Percentiles rank a stretch among this genome's conserved stretches.
These are phyloP conservation scores for Callyntrura sp. DNA, from an alignment of 2,888 invertebrate genomes.

Conservation along the genomic window DNA sequence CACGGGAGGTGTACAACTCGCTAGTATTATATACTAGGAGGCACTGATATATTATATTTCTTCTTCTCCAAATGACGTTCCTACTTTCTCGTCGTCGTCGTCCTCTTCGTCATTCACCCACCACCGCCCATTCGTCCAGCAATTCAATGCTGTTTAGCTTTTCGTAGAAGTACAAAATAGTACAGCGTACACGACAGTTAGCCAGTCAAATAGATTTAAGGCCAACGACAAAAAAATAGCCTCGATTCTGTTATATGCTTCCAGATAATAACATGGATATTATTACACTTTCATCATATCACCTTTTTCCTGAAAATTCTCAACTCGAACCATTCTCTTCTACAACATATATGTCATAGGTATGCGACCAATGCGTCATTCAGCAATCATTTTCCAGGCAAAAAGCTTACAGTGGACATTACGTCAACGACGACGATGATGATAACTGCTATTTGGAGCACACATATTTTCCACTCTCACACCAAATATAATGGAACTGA, in stretches of 20 bases:
- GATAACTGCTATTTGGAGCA: conserved; percentile 65
- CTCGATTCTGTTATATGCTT: conserved; percentile 40
- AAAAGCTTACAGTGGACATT: conserved; percentile 3
- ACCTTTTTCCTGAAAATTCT: conserved; percentile 69
- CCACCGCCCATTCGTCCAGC: conserved; percentile 11
- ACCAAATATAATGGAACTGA: conserved; percentile 71
- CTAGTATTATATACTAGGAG: too few relatives aligned
- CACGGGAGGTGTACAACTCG: not conserved
- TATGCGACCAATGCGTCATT: conserved; percentile 60
- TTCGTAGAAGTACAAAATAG: not conserved
- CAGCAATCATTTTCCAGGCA: not conserved
- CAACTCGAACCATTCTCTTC: conserved; percentile 60
- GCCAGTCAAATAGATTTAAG: conserved; percentile 38
- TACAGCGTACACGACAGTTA: conserved; percentile 6
- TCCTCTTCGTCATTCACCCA: conserved; percentile 25
- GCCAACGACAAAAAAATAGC: conserved; percentile 42
- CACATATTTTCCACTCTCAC: conserved; percentile 56
- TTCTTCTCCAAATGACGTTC: conserved; percentile 41
- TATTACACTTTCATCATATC: conserved; percentile 67
- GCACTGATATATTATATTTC: not conserved
- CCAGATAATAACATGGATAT: conserved; percentile 61
- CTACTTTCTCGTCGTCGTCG: conserved; percentile 21
- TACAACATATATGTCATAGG: conserved; percentile 46
- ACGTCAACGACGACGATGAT: not conserved
- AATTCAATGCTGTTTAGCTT: conserved; percentile 29